These are phyloP conservation scores for Prosopocoilus inquinatus DNA, from an alignment of 2,888 invertebrate species.

Conservation along the genomic window DNA sequence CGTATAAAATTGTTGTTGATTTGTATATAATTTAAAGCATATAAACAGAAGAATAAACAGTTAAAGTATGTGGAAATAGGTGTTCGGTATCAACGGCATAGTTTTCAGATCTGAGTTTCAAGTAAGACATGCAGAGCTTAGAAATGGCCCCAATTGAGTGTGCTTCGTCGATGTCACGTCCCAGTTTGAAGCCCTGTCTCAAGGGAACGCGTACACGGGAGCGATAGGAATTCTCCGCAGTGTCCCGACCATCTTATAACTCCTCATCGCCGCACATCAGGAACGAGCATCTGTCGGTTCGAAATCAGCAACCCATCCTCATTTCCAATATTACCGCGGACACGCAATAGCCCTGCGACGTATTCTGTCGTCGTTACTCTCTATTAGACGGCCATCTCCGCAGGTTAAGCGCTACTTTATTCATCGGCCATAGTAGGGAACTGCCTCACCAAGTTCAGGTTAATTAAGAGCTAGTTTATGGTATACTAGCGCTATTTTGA, in stretches of 20 bases:
- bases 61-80: slow-evolving; percentile 26
- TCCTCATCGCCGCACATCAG: slow-evolving; percentile 35
- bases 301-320: slow-evolving; percentile 28
- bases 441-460: slow-evolving; percentile 25
- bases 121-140: slow-evolving; percentile 43
- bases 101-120: slow-evolving; percentile 31
- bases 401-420: slow-evolving; percentile 24
- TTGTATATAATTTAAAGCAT: no score
- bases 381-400: slow-evolving; percentile 29
- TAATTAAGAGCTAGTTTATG: slow-evolving; percentile 42
- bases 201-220: slow-evolving; percentile 34
- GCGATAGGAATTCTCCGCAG: slow-evolving; percentile 30
- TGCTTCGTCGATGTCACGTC: slow-evolving; percentile 41
- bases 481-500: slow-evolving; percentile 37
- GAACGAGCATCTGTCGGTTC: slow-evolving; percentile 33
- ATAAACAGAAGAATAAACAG: slow-evolving; percentile 20
- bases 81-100: slow-evolving; percentile 27
- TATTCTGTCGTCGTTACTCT: slow-evolving; percentile 37
- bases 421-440: slow-evolving; percentile 17
- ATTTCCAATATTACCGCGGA: slow-evolving; percentile 11
- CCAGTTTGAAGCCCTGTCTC: slow-evolving; percentile 42
- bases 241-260: slow-evolving; percentile 29
- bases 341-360: slow-evolving; percentile 7
- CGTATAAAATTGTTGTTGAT: no score
- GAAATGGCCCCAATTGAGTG: slow-evolving; percentile 45